Percentiles rank a stretch among this genome's conserved stretches.
These are phyloP conservation scores for Micropterix aruncella DNA, from an alignment of 2,888 invertebrate genomes.

Conservation along the genomic window DNA sequence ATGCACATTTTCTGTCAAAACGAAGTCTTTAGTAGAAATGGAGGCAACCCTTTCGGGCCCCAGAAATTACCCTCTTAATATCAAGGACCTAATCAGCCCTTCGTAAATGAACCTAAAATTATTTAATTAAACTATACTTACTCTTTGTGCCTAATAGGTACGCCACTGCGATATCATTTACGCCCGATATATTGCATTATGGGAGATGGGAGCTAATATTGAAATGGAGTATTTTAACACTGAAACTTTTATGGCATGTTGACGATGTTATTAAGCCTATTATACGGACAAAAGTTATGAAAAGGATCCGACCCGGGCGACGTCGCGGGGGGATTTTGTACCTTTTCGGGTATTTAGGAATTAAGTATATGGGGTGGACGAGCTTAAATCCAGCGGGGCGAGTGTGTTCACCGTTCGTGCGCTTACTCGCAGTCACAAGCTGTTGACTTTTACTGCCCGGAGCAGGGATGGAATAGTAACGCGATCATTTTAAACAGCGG, in stretches of 20 bases:
- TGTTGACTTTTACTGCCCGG: background rate
- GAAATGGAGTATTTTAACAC: slow-evolving; percentile 7
- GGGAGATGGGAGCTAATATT: background rate
- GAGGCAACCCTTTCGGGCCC: no score
- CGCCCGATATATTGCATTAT: background rate
- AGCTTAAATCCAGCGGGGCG: slow-evolving; percentile 3
- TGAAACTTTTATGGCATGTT: slow-evolving; percentile 13
- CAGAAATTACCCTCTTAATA: no score
- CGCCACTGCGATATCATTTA: background rate
- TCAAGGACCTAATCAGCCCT: no score
- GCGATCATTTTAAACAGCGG: no score
- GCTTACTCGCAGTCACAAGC: background rate
- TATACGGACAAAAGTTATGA: slow-evolving; percentile 8
- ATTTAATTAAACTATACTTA: no score
- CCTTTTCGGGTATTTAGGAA: slow-evolving; percentile 6
- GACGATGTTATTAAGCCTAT: slow-evolving; percentile 13
- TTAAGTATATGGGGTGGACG: slow-evolving; percentile 5
- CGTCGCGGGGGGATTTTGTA: slow-evolving; percentile 9
- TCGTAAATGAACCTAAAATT: no score
- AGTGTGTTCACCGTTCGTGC: background rate
- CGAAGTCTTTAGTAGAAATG: no score
- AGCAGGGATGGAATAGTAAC: background rate
- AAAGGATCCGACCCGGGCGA: slow-evolving; percentile 5
- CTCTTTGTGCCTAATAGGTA: no score
- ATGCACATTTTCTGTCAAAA: no score